These are phyloP conservation scores for Fregetta grallaria DNA, from an alignment of 2,113 vertebrate genomes.

Conservation along the genomic window DNA sequence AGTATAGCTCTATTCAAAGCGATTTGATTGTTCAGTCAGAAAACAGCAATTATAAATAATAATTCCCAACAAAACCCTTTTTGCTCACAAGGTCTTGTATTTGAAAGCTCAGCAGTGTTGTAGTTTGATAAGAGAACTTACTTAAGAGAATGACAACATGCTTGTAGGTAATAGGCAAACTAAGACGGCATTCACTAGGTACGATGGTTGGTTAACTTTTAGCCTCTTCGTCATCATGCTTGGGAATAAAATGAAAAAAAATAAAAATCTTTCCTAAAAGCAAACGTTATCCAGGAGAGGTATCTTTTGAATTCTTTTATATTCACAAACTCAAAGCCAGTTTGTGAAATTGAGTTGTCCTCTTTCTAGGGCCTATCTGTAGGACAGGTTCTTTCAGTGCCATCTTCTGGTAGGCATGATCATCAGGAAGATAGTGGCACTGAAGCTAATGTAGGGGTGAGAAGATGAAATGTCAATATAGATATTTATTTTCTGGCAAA, in stretches of 20 bases:
- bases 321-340: not conserved
- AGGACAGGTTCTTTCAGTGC: not conserved
- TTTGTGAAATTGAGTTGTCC: not conserved
- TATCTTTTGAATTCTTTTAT: not conserved
- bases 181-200: not conserved
- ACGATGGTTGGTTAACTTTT: not conserved
- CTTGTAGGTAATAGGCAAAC: not conserved
- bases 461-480: not conserved
- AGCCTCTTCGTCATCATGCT: not conserved
- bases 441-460: fast-evolving
- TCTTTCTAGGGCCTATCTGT: not conserved
- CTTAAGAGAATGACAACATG: not conserved
- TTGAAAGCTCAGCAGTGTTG: not conserved
- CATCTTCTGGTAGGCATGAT: not conserved
- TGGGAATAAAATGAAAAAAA: not conserved
- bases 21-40: not conserved
- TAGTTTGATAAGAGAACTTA: not conserved
- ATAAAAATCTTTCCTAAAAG: not conserved
- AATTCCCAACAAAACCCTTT: not conserved
- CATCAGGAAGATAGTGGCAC: fast-evolving
- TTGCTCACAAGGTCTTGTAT: not conserved
- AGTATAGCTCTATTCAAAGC: not conserved
- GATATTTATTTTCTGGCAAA: not conserved
- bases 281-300: not conserved
- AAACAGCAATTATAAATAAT: not conserved